Percentiles rank a stretch among this genome's conserved stretches.
phyloP scores from a whole-genome alignment of 1,140 invertebrate genomes.

The Procambarus clarkii region DNA sequence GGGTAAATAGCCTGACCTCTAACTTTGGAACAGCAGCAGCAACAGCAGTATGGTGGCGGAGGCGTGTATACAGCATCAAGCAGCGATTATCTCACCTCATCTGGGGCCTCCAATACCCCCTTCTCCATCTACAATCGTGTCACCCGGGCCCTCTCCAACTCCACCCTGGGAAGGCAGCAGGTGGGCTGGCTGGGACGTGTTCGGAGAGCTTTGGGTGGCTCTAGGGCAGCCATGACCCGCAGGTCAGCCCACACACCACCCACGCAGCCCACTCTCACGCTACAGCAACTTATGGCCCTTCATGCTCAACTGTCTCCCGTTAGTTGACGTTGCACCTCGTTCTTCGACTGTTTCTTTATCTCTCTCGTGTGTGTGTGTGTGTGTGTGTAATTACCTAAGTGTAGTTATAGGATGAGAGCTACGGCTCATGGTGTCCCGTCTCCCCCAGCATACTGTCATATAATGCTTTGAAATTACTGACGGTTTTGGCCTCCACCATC shows the following conservation, averaged over 20 bases:
- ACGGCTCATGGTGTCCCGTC: too few species aligned
- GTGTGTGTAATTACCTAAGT: too few species aligned
- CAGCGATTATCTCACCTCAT: slow-evolving; percentile 52
- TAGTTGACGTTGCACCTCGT: slow-evolving; percentile 15
- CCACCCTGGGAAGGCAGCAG: slow-evolving; percentile 30
- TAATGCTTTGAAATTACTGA: too few species aligned
- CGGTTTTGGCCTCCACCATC: too few species aligned
- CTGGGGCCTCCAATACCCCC: slow-evolving; percentile 14
- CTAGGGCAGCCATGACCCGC: not conserved
- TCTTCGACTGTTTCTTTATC: not conserved
- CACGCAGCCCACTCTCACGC: slow-evolving; percentile 30
- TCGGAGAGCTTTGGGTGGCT: slow-evolving; percentile 22
- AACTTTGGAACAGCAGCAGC: slow-evolving; percentile 9
- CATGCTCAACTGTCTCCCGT: slow-evolving; percentile 52
- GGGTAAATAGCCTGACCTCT: not conserved
- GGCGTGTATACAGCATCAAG: slow-evolving; percentile 42
- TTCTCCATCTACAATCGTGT: slow-evolving; percentile 59
- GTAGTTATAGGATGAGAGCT: too few species aligned
- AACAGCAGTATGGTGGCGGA: not conserved
- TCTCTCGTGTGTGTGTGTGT: not conserved
- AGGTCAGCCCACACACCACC: not conserved
- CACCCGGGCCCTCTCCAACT: slow-evolving; percentile 57
- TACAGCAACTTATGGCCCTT: slow-evolving; percentile 63
- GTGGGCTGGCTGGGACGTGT: slow-evolving; percentile 21
- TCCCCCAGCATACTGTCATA: too few species aligned